Percentiles rank a stretch among this genome's conserved stretches.
Evolutionary conservation across 2,113 vertebrate genomes (phyloP).

Genomic region (Polypterus senegalus): DNA sequence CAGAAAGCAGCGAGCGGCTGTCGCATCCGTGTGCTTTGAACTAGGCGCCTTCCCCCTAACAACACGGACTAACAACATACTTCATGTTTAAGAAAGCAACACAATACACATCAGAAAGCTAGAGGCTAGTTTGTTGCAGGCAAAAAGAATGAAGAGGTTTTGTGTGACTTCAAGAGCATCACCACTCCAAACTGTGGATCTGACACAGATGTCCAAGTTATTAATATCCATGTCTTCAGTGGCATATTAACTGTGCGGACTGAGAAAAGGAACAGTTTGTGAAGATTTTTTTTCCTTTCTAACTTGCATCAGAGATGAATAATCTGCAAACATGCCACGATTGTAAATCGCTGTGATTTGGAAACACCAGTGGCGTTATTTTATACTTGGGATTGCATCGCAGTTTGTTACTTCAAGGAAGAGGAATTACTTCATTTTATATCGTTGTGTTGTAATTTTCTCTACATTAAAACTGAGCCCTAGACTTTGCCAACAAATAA

Average conservation of each 20-base stretch:
- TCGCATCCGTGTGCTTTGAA: constrained; percentile 42
- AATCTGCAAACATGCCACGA: background rate
- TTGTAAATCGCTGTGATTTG: constrained; percentile 36
- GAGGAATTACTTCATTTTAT: constrained; percentile 45
- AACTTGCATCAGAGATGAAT: constrained; percentile 7
- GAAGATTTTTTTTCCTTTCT: background rate
- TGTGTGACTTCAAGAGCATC: constrained; percentile 1
- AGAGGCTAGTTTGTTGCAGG: too few relatives aligned
- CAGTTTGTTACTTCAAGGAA: constrained; percentile 27
- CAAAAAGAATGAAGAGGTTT: background rate
- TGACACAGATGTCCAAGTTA: constrained; percentile 6
- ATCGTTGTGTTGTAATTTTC: constrained; percentile 13
- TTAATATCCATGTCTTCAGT: background rate
- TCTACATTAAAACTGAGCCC: constrained; percentile 31
- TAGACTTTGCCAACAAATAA: constrained; percentile 27
- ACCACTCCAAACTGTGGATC: constrained; percentile 8
- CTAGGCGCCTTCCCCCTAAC: constrained; percentile 34
- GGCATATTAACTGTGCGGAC: constrained; percentile 2
- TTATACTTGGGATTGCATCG: constrained; percentile 37
- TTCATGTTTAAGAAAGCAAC: constrained; percentile 1
- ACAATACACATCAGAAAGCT: background rate
- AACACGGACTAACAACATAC: constrained; percentile 27
- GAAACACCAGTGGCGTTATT: constrained; percentile 37
- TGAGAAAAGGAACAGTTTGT: constrained; percentile 3
- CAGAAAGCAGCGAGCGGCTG: constrained; percentile 52